These are phyloP conservation scores for Pyrgilauda ruficollis DNA, from an alignment of 2,113 vertebrate species.

Conservation along the genomic window DNA sequence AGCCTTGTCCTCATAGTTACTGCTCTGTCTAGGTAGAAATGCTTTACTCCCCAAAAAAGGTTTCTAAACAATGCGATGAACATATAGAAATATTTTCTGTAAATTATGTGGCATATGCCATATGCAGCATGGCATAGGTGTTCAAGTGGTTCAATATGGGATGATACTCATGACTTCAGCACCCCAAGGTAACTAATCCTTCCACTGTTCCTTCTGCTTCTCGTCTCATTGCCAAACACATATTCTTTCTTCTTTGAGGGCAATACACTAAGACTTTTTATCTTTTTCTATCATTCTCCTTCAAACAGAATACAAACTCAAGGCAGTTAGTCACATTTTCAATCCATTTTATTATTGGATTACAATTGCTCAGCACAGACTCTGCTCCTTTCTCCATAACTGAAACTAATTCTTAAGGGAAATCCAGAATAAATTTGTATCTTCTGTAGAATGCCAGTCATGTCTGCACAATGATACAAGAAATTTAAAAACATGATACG, in stretches of 20 bases:
- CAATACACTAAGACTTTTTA: not conserved
- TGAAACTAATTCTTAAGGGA: not conserved
- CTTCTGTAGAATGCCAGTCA: not conserved
- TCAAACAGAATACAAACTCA: not conserved
- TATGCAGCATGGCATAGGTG: not conserved
- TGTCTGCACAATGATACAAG: not conserved
- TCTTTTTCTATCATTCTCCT: not conserved
- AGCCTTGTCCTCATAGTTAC: not conserved
- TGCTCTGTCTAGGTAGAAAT: not conserved
- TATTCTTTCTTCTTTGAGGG: not conserved
- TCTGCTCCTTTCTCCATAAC: not conserved
- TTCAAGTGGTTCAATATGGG: not conserved
- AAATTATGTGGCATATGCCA: not conserved
- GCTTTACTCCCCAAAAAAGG: not conserved
- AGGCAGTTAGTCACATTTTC: not conserved
- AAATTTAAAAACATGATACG: not conserved
- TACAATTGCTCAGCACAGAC: not conserved
- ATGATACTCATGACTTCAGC: not conserved
- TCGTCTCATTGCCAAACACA: not conserved
- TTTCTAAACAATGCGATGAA: not conserved
- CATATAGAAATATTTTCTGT: not conserved
- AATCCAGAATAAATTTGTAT: not conserved
- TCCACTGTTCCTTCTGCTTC: not conserved
- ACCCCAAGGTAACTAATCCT: not conserved
- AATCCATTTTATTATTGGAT: not conserved